Conservation (phyloP, 2,797 vertebrate species). For the Remorina albescens region DNA sequence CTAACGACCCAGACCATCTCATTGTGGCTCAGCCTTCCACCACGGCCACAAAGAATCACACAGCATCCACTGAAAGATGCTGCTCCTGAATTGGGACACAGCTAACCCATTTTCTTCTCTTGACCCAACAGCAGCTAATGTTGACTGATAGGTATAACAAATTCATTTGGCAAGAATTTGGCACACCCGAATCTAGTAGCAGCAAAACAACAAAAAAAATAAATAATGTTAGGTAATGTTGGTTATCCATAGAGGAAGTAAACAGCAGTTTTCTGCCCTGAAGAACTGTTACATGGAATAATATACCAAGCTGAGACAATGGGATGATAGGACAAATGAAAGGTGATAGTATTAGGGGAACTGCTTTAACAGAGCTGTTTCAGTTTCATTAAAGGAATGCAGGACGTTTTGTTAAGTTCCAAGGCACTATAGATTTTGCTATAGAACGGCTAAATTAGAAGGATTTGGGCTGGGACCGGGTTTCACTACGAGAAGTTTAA, state of each 20-base stretch:
- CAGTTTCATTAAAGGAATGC: constrained; percentile 68
- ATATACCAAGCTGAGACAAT: neutral
- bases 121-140: neutral
- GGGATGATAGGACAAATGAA: neutral
- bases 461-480: constrained; percentile 20
- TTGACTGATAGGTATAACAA: no score
- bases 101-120: neutral
- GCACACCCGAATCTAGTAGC: constrained; percentile 34
- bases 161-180: neutral
- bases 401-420: constrained; percentile 78
- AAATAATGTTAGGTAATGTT: neutral
- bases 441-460: constrained; percentile 75
- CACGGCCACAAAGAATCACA: no score
- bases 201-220: constrained; percentile 50
- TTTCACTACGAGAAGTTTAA: constrained; percentile 40
- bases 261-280: neutral
- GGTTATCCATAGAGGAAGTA: neutral
- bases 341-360: constrained; percentile 20
- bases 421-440: constrained; percentile 88
- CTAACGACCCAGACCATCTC: no score
- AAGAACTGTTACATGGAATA: constrained; percentile 2
- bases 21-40: no score
- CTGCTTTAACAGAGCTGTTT: constrained; percentile 57
- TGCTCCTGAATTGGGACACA: no score
- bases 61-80: no score